A percentile compares a stretch with the other conserved stretches of the same genome.
Conservation (phyloP, 2,888 invertebrate species). For the Cerastis rubricosa region DNA sequence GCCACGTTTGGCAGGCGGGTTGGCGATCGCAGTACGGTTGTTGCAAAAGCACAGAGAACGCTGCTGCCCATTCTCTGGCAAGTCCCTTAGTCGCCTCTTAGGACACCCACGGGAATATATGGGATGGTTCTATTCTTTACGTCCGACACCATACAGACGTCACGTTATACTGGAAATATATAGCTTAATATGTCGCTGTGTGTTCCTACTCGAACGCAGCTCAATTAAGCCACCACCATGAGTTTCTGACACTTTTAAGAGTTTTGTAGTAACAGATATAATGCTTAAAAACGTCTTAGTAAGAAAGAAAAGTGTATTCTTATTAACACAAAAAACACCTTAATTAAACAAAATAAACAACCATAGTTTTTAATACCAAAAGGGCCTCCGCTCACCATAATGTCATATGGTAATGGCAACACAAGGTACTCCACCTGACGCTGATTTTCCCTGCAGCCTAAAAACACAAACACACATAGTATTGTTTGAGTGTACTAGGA, state of each 20-base stretch:
- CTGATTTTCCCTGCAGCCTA: too few species aligned
- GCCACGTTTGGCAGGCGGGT: too few species aligned
- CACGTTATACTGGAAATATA: too few species aligned
- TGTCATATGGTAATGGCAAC: background rate
- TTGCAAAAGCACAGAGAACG: too few species aligned
- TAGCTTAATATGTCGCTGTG: too few species aligned
- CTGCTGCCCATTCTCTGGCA: too few species aligned
- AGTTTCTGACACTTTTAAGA: background rate
- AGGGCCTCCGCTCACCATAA: background rate
- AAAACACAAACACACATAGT: background rate
- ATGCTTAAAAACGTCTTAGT: slow-evolving; percentile 5
- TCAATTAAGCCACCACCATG: background rate
- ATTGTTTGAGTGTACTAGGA: background rate
- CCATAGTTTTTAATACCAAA: background rate
- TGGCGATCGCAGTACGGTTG: too few species aligned
- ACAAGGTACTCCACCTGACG: background rate
- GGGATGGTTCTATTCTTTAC: too few species aligned
- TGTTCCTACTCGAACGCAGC: background rate
- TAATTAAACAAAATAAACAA: background rate
- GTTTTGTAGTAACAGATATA: background rate
- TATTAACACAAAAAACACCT: background rate
- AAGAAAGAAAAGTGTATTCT: background rate
- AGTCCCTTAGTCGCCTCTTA: too few species aligned
- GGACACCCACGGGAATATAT: too few species aligned
- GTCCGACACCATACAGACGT: too few species aligned